phyloP scores from a whole-genome alignment of 2,113 vertebrate species.

The Regulus satrapa region DNA sequence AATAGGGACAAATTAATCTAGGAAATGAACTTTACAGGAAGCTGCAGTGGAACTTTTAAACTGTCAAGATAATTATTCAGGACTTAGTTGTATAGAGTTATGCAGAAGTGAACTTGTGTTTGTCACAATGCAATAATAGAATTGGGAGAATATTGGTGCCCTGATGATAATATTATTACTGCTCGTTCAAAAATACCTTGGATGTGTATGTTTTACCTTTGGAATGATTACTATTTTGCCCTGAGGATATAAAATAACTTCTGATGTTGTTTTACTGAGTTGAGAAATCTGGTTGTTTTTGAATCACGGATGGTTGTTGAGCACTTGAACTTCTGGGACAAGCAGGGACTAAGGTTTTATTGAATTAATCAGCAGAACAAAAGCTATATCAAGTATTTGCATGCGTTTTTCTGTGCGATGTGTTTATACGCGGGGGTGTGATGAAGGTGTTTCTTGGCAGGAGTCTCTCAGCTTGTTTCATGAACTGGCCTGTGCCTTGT shows the following conservation, averaged over 20 bases:
- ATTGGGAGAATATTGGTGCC: not conserved
- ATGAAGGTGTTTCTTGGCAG: not conserved
- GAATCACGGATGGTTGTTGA: not conserved
- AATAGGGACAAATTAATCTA: not conserved
- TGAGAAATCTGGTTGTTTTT: not conserved
- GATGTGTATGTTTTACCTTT: not conserved
- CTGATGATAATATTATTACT: not conserved
- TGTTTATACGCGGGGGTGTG: accelerated
- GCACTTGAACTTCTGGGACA: not conserved
- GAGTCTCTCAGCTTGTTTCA: not conserved
- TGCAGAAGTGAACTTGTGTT: not conserved
- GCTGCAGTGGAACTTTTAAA: not conserved
- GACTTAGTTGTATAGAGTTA: not conserved
- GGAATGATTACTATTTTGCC: not conserved
- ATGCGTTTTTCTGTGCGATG: not conserved
- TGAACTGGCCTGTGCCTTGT: not conserved
- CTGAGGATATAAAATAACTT: not conserved
- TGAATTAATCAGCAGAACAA: not conserved
- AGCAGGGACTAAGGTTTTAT: not conserved
- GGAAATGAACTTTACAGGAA: not conserved
- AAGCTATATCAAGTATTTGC: not conserved
- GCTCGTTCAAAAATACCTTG: not conserved
- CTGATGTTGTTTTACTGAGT: not conserved
- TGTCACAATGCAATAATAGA: not conserved
- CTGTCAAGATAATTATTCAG: not conserved